Percentiles rank a stretch among this genome's conserved stretches.
Evolutionary conservation across 2,888 invertebrate species (phyloP).

Genomic region (Meloe dianella): DNA sequence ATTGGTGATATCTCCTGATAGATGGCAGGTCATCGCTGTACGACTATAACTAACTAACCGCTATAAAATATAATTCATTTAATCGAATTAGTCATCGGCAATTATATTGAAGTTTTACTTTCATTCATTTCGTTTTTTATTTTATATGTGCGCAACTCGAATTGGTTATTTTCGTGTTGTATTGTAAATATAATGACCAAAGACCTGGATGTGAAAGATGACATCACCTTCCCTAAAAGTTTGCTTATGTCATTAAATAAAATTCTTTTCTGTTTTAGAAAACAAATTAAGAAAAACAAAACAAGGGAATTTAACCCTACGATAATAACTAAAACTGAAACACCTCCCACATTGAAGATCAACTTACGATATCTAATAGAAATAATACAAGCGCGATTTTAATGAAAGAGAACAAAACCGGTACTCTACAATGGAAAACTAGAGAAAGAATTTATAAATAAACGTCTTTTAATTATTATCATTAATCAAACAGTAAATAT

Average conservation of each 20-base stretch:
- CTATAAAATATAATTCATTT: background rate
- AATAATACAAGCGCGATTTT: background rate
- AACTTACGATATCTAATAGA: background rate
- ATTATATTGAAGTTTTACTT: slow-evolving; percentile 20
- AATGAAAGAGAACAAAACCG: background rate
- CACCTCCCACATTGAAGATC: slow-evolving; percentile 4
- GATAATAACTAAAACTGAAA: slow-evolving; percentile 10
- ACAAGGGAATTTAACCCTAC: slow-evolving; percentile 21
- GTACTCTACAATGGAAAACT: background rate
- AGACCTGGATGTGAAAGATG: slow-evolving; percentile 28
- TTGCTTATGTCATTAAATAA: slow-evolving; percentile 36
- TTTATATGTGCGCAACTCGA: slow-evolving; percentile 18
- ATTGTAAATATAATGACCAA: slow-evolving; percentile 25
- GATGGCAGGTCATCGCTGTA: background rate
- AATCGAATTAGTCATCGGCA: slow-evolving; percentile 22
- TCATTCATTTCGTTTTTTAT: slow-evolving; percentile 4
- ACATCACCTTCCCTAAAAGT: slow-evolving; percentile 38
- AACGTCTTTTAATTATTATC: slow-evolving; percentile 10
- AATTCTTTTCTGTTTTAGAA: background rate
- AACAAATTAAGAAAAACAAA: too few species aligned
- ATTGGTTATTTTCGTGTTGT: slow-evolving; percentile 19
- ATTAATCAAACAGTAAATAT: background rate
- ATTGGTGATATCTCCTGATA: too few species aligned
- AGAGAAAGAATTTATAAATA: background rate
- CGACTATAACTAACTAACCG: background rate